Conservation (phyloP, 2,888 invertebrate species). For the Oithona nana region DNA sequence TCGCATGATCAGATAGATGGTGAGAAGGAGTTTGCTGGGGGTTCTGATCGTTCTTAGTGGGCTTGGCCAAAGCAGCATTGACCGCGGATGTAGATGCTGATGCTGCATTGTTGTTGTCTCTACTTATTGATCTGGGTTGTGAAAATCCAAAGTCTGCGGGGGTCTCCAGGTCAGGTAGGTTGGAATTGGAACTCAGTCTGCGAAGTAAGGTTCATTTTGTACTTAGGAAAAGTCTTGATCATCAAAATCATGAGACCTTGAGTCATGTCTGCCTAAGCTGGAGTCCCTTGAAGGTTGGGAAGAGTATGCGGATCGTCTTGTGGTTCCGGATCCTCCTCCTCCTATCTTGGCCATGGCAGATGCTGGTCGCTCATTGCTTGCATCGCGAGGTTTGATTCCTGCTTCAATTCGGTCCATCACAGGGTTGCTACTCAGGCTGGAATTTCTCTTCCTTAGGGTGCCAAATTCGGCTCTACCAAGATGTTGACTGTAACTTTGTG, state of each 20-base stretch:
- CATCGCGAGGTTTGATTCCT: not conserved
- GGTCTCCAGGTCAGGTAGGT: not conserved
- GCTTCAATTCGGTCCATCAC: not conserved
- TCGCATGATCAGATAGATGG: not conserved
- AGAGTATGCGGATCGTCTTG: not conserved
- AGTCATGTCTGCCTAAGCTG: not conserved
- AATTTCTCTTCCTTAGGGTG: not conserved
- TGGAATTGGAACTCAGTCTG: not conserved
- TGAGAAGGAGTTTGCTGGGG: too few relatives aligned
- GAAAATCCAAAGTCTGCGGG: too few relatives aligned
- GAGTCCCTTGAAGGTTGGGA: not conserved
- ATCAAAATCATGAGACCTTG: not conserved
- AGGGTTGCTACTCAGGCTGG: not conserved
- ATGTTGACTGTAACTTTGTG: not conserved
- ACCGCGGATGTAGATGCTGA: not conserved
- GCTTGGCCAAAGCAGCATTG: too few relatives aligned
- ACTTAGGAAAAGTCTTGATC: not conserved
- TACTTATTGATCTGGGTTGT: too few relatives aligned
- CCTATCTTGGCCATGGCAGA: not conserved
- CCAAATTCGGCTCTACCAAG: constrained; percentile 1
- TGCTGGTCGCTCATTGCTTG: not conserved
- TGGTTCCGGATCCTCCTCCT: not conserved
- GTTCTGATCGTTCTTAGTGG: not conserved
- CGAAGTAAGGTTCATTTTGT: not conserved
- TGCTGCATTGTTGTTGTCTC: too few relatives aligned